These are phyloP conservation scores for Drosophila tripunctata DNA, from an alignment of 2,888 invertebrate genomes.

Conservation along the genomic window DNA sequence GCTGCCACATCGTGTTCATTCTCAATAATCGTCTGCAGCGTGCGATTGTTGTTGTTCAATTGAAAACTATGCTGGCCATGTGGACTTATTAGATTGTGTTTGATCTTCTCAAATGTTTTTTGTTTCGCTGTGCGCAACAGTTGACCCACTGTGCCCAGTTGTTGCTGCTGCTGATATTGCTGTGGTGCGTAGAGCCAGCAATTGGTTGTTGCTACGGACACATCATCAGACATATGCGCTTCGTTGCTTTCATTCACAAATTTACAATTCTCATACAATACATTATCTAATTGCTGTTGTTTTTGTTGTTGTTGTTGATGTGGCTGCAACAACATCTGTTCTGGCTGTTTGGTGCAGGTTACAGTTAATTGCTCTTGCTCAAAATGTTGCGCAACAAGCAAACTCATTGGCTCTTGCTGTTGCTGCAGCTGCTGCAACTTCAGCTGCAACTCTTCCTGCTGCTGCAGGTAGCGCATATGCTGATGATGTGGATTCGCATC, in stretches of 20 bases:
- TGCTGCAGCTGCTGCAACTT: slow-evolving; percentile 83
- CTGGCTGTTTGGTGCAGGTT: slow-evolving; percentile 82
- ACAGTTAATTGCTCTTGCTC: slow-evolving; percentile 76
- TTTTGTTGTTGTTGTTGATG: slow-evolving; percentile 46
- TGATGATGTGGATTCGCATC: slow-evolving; percentile 85
- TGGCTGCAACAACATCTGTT: slow-evolving; percentile 79
- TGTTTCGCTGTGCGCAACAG: slow-evolving; percentile 81
- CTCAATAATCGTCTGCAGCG: slow-evolving; percentile 82
- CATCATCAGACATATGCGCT: slow-evolving; percentile 55
- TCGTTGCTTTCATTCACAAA: slow-evolving; percentile 34
- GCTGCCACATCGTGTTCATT: slow-evolving; percentile 80
- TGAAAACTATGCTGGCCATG: slow-evolving; percentile 74
- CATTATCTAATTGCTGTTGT: slow-evolving; percentile 61
- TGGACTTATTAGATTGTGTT: slow-evolving; percentile 76
- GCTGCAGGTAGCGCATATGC: slow-evolving; percentile 82
- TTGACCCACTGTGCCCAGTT: slow-evolving; percentile 70
- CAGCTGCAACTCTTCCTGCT: slow-evolving; percentile 77
- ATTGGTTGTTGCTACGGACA: slow-evolving; percentile 30
- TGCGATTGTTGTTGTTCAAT: slow-evolving; percentile 59
- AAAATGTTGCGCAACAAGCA: slow-evolving; percentile 45
- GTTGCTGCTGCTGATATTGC: slow-evolving; percentile 38
- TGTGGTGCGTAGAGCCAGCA: slow-evolving; percentile 30
- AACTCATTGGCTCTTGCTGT: slow-evolving; percentile 35
- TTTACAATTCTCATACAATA: slow-evolving; percentile 71
- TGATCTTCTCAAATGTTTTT: slow-evolving; percentile 83